A percentile compares a stretch with the other conserved stretches of the same genome.
phyloP scores from a whole-genome alignment of 2,797 vertebrate species.

The Pseudotriccus pelzelni region DNA sequence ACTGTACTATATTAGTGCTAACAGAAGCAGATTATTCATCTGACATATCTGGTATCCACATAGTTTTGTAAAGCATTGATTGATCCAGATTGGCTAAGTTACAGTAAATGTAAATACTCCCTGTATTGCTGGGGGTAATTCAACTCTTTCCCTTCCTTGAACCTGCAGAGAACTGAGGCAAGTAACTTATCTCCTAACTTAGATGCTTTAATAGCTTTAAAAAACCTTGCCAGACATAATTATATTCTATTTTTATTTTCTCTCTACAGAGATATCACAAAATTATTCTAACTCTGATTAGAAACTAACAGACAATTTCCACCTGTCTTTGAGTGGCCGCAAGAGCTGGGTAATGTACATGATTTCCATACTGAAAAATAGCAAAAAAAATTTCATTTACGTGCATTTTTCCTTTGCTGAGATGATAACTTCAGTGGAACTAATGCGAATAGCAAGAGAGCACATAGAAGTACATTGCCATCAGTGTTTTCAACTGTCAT shows the following conservation, averaged over 20 bases:
- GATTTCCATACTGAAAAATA: background rate
- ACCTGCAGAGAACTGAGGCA: background rate
- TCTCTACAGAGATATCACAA: background rate
- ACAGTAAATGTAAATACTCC: background rate
- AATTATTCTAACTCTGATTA: background rate
- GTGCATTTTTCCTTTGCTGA: background rate
- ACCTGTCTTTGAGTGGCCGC: background rate
- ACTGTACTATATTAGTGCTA: background rate
- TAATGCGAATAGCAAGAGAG: background rate
- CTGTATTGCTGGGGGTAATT: background rate
- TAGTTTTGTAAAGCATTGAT: background rate
- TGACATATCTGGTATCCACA: rapidly evolving
- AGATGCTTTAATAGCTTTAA: background rate
- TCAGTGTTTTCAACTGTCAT: background rate
- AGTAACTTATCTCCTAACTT: background rate
- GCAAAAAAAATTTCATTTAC: background rate
- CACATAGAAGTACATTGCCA: background rate
- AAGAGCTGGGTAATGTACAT: background rate
- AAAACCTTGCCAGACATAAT: background rate
- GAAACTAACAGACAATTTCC: background rate
- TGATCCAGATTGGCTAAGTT: background rate
- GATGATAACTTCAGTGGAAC: background rate
- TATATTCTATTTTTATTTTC: background rate
- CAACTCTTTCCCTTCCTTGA: background rate
- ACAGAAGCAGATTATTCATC: background rate